A percentile compares a stretch with the other conserved stretches of the same genome.
Evolutionary conservation across 2,113 vertebrate species (phyloP).

Genomic region (Sebastes fasciatus): DNA sequence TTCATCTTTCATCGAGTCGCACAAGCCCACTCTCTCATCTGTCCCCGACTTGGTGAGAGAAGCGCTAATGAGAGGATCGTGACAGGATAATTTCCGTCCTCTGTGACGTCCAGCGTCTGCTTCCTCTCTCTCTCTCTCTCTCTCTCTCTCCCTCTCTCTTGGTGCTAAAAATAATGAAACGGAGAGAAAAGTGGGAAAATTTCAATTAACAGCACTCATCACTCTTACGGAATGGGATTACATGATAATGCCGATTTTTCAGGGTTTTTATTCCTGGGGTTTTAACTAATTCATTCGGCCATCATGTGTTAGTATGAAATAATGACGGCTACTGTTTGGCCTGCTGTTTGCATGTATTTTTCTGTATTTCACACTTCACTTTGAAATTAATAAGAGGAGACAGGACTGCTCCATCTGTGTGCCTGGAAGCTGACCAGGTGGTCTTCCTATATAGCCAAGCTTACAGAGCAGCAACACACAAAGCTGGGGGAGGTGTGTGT

Average conservation of each 20-base stretch:
- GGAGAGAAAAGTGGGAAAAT: conserved; percentile 43
- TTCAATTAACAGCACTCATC: conserved; percentile 67
- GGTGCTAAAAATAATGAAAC: conserved; percentile 75
- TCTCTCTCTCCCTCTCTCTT: conserved; percentile 25
- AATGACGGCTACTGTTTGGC: not conserved
- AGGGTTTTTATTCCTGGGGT: conserved; percentile 26
- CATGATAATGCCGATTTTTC: conserved; percentile 25
- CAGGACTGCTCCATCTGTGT: conserved; percentile 64
- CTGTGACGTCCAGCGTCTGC: conserved; percentile 47
- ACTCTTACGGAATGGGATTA: conserved; percentile 48
- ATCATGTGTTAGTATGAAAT: conserved; percentile 21
- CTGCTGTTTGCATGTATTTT: conserved; percentile 48
- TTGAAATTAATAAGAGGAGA: conserved; percentile 62
- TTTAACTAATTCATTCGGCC: conserved; percentile 27
- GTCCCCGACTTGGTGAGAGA: conserved; percentile 52
- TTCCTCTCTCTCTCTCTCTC: conserved; percentile 54
- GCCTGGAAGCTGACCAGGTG: conserved; percentile 75
- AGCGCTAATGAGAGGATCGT: conserved; percentile 62
- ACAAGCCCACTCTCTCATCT: conserved; percentile 44
- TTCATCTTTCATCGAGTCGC: conserved; percentile 38
- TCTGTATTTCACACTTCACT: conserved; percentile 54
- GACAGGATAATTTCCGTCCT: conserved; percentile 68
- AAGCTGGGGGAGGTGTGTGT: conserved; percentile 44
- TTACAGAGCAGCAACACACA: conserved; percentile 27
- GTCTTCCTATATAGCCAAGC: conserved; percentile 61